Base-by-base conservation (phyloP, 2,113 vertebrate genomes). In the Eulacestoma nigropectus region DNA sequence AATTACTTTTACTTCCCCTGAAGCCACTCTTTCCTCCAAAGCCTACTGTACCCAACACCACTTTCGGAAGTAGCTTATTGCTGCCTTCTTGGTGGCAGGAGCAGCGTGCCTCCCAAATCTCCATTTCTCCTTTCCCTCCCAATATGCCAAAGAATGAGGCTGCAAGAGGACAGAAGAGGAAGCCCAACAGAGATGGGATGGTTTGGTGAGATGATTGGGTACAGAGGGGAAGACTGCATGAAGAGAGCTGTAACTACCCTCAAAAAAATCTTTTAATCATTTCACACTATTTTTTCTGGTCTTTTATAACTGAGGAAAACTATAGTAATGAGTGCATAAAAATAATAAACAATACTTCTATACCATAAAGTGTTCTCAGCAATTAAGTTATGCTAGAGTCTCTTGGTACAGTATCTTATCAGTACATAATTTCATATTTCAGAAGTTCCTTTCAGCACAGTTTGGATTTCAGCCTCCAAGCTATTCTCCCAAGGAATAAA, bases 401-500 rank as follows among this genome's bases (percentile, higher is more conserved):
- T 77, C 16, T 55, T 65, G 32, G 15, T 55, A 41, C 32, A 60
- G 2, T 69, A 57, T 23, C 30, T 84, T 79, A 80, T 39, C 44
- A 44, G 29, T 39, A 73, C 13, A 33, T 16, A 35, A 69, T 70
- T 83, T 76, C 10, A 1, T 57, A 79, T 85, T 91, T 94, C 72
- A 73, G 29, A 57, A 94, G 56, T 57, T 85, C 7, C 37, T 86
- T 77, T 74, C 56, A 86, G 30, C 62, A n/a, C 13, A 63, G 32
- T 68, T 84, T 86, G 53, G 9, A 42, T 87, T 90, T 93, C 64
- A 75, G 56, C 37, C 23, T 84, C 68, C 55, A 73, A 70, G 37
- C 22, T 70, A 32, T 44, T 88, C 47, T 93, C 39, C 56, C 60
- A 84, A 53, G 30, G 29, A 89, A 72, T 87, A 84, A 76, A 94